Evolutionary conservation across 1,140 invertebrate species (phyloP).

Genomic region (Ladona fulva): DNA sequence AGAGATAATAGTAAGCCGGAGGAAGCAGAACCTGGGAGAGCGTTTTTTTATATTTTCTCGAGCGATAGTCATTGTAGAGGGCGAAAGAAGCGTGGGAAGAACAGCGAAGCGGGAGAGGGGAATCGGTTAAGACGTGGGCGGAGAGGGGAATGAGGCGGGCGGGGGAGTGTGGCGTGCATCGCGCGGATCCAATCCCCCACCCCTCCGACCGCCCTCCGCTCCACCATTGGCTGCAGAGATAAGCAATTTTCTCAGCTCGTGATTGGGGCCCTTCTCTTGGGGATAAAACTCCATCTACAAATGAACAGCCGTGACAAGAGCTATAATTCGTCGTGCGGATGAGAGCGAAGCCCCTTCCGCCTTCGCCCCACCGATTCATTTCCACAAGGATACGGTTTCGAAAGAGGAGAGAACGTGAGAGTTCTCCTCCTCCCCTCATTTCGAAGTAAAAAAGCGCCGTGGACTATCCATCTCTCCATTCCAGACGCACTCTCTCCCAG

Average conservation of each 20-base stretch:
- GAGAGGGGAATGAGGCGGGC: background rate
- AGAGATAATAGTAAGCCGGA: no score
- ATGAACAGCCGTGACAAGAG: slow-evolving; percentile 63
- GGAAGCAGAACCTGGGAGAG: no score
- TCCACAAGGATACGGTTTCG: background rate
- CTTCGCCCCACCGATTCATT: background rate
- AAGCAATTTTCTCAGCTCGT: slow-evolving; percentile 60
- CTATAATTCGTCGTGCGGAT: slow-evolving; percentile 43
- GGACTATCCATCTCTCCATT: background rate
- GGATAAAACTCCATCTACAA: slow-evolving; percentile 63
- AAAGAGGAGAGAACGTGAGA: background rate
- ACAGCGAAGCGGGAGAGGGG: no score
- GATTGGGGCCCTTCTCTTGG: slow-evolving; percentile 56
- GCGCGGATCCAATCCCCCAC: background rate
- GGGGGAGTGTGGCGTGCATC: background rate
- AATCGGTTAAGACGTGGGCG: background rate
- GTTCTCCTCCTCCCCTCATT: background rate
- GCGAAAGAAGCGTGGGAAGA: no score
- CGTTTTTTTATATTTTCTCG: no score
- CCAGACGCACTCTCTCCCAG: background rate
- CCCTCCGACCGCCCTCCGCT: background rate
- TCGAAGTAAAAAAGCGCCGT: background rate
- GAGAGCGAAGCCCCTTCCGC: background rate
- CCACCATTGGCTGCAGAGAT: slow-evolving; percentile 27
- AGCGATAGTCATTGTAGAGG: no score